Base-by-base conservation (phyloP, 2,113 vertebrate species). In the Planiliza haematocheilus region DNA sequence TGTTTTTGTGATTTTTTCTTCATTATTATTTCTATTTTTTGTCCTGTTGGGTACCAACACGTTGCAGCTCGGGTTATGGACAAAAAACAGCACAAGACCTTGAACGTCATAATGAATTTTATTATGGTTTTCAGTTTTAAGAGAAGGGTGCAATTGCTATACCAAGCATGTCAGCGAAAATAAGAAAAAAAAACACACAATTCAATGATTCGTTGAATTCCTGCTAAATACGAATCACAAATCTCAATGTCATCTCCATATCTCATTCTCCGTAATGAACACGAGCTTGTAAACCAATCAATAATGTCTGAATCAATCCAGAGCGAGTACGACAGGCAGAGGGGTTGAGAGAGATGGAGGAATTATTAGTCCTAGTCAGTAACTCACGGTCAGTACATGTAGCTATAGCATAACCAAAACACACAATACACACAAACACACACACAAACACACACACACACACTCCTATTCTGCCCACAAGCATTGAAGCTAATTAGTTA, bases 401-500 rank as follows among this genome's bases (percentile, higher is more conserved):
- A 41, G 58, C 16, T n/a, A n/a, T n/a, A n/a, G n/a, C 18, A n/a
- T 11, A 56, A 20, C 37, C 8, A 53, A 16, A 17, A 20, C 16
- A 10, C 16, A 48, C 8, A 43, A 45, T 45, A 74, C 38, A 42
- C 10, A 61, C 14, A 21, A 18, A 30, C 46, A 72, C 30, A 66
- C 6, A 41, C 6, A 67, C 39, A 65, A 39, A 46, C 42, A 55
- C 7, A 42, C 9, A 37, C 7, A 64, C 37, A 56, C 65, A 50
- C 20, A 20, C 24, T 43, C 12, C n/a, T 39, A 9, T 59, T n/a
- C 24, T 10, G 43, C 64, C 11, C 57, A 56, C 38, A 20, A 49
- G 56, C 10, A 39, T 57, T 45, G 30, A n/a, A 55, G 41, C 46
- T 79, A 61, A 70, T 79, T 75, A 74, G 65, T 70, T 74, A 59